Conservation (phyloP, 30 jellyfish, hydroid and myxozoan species). For the Mastigias papua region DNA sequence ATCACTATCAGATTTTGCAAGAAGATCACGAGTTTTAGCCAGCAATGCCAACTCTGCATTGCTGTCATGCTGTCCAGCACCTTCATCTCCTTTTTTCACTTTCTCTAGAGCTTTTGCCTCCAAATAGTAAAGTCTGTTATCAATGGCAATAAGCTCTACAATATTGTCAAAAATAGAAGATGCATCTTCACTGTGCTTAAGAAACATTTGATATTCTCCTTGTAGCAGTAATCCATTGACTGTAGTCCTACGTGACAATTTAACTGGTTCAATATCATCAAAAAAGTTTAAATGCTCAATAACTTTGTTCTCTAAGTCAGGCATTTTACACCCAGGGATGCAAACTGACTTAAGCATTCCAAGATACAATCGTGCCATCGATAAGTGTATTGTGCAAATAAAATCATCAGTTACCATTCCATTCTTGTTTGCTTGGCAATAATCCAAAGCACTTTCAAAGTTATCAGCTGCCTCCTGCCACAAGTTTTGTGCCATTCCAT, state of each 20-base stretch:
- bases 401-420: conserved; percentile 32
- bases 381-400: conserved; percentile 35
- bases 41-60: conserved; percentile 39
- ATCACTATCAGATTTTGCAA: conserved; percentile 69
- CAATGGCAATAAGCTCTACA: conserved; percentile 37
- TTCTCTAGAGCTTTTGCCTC: conserved; percentile 37
- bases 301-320: conserved; percentile 46
- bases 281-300: conserved; percentile 35
- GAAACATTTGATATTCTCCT: conserved; percentile 45
- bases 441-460: conserved; percentile 49
- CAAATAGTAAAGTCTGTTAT: conserved; percentile 43
- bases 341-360: conserved; percentile 47
- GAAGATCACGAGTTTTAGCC: conserved; percentile 46
- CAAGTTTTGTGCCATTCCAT: conserved; percentile 56
- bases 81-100: background rate
- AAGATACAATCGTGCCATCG: conserved; percentile 60
- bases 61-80: background rate
- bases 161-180: conserved; percentile 34
- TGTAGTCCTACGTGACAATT: conserved; percentile 48
- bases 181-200: conserved; percentile 27
- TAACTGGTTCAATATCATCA: conserved; percentile 57
- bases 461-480: conserved; percentile 80
- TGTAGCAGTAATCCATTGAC: conserved; percentile 47
- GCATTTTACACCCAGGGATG: conserved; percentile 66
- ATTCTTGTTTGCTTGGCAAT: background rate